Evolutionary conservation across 2,113 vertebrate genomes (phyloP), one percentile per base, ranked within the genome.

Genomic region (Camelus bactrianus): DNA sequence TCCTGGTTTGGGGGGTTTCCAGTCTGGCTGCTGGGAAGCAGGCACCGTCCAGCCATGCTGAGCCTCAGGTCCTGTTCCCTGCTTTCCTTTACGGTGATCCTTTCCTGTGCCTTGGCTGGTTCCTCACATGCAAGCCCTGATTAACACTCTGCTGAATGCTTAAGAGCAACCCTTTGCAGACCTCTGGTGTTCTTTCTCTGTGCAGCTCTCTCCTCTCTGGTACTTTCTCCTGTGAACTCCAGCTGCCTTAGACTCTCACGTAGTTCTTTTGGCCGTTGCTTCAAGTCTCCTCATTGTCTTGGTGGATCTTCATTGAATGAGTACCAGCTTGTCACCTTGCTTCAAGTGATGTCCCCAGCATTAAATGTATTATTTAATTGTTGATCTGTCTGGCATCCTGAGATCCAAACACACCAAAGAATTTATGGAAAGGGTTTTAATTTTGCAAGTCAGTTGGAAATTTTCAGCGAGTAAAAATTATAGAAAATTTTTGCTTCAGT

Each of bases 381-480:
- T 3, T 35, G 30, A 32, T 48, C 83, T 42, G 2, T n/a, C 56
- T 87, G 64, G 32, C 42, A 73, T 62, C 30, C 77, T 75, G 13
- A 38, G 58, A 56, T 19, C 60, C 58, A 83, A 30, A 72, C n/a
- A 13, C 72, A 54, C n/a, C 60, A 56, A 89, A 54, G 76, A 72
- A 93, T 52, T 89, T 62, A 48, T 28, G 42, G 35, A 80, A 96
- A 77, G 64, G 54, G 1, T 83, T 97, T 94, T 69, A 56, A 77
- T 76, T 94, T 84, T 93, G 58, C 89, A 30, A 91, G 81, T 86
- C 32, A 92, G 30, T 17, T 91, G 22, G 58, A 77, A 73, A 89
- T 60, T 85, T 76, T 64, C 48, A 93, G 56, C 70, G 48, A 22
- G 42, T 76, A 30, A 93, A 65, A 80, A 42, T 46, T 35, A 46